Evolutionary conservation across 2,888 invertebrate genomes (phyloP).

Genomic region (Apodemia duryi): DNA sequence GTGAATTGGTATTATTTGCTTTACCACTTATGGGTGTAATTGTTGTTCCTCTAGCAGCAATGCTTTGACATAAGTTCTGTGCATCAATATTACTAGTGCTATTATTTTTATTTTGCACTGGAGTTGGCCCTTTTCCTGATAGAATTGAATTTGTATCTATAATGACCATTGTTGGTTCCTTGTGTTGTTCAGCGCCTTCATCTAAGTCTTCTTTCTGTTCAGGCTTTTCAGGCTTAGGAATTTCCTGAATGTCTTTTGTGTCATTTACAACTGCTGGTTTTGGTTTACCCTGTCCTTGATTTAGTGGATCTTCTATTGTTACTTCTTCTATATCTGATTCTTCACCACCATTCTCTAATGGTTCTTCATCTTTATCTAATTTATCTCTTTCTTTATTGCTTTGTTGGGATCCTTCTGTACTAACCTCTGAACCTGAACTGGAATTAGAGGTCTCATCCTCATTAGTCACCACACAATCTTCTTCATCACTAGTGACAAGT

Average conservation of each 20-base stretch:
- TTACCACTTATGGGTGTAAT: conserved; percentile 70
- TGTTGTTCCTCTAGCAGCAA: conserved; percentile 76
- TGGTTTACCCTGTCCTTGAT: conserved; percentile 53
- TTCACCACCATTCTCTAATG: conserved; percentile 74
- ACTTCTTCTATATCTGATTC: conserved; percentile 84
- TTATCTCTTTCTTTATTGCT: conserved; percentile 73
- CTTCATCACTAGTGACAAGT: conserved; percentile 75
- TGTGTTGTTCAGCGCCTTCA: conserved; percentile 66
- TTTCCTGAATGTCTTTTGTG: conserved; percentile 84
- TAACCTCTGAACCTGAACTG: conserved; percentile 73
- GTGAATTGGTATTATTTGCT: conserved; percentile 32
- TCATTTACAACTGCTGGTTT: conserved; percentile 85
- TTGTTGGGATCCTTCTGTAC: conserved; percentile 79
- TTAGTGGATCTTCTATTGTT: conserved; percentile 83
- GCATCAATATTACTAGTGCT: conserved; percentile 50
- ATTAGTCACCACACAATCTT: conserved; percentile 75
- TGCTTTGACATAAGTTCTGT: conserved; percentile 67
- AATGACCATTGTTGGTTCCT: conserved; percentile 89
- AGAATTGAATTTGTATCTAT: conserved; percentile 89
- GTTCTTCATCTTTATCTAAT: conserved; percentile 58
- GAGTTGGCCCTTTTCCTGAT: conserved; percentile 52
- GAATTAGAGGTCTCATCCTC: conserved; percentile 78
- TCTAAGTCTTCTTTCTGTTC: conserved; percentile 34
- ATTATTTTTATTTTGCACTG: conserved; percentile 42
- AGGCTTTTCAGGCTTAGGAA: conserved; percentile 75